A percentile compares a stretch with the other conserved stretches of the same genome.
phyloP scores from a whole-genome alignment of 2,797 vertebrate genomes.

The Pseudochirops corinnae region DNA sequence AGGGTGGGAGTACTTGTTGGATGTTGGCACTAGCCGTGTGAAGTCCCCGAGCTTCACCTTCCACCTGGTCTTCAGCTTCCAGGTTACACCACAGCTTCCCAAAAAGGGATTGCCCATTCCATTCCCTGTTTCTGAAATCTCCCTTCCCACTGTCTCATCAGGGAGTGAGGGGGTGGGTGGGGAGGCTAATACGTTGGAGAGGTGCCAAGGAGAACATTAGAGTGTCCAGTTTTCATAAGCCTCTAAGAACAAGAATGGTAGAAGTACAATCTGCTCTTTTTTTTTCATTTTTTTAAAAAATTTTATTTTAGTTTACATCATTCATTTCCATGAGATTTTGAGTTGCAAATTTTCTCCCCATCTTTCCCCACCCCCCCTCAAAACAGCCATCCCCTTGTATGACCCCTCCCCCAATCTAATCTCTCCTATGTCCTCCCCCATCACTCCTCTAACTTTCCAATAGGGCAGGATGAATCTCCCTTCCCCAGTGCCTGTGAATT shows the following conservation, averaged over 20 bases:
- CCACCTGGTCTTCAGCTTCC: neutral
- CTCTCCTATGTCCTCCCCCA: too few relatives aligned
- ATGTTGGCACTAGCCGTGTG: neutral
- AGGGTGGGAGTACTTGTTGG: neutral
- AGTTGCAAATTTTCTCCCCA: too few relatives aligned
- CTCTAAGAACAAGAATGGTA: neutral
- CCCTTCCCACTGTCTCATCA: neutral
- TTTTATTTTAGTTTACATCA: too few relatives aligned
- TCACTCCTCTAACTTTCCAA: too few relatives aligned
- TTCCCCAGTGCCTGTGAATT: too few relatives aligned
- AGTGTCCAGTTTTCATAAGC: neutral
- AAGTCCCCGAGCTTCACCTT: neutral
- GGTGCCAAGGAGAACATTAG: neutral
- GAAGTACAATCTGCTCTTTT: neutral
- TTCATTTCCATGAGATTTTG: too few relatives aligned
- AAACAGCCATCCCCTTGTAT: too few relatives aligned
- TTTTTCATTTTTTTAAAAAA: too few relatives aligned
- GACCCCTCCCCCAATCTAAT: too few relatives aligned
- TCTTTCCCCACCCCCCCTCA: too few relatives aligned
- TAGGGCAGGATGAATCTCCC: too few relatives aligned
- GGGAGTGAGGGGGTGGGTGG: neutral
- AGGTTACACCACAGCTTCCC: neutral
- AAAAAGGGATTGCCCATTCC: neutral
- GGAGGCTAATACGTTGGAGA: neutral
- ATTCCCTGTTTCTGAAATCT: neutral